Base-by-base conservation (phyloP, 1,140 invertebrate species). In the Lucilia sericata region DNA sequence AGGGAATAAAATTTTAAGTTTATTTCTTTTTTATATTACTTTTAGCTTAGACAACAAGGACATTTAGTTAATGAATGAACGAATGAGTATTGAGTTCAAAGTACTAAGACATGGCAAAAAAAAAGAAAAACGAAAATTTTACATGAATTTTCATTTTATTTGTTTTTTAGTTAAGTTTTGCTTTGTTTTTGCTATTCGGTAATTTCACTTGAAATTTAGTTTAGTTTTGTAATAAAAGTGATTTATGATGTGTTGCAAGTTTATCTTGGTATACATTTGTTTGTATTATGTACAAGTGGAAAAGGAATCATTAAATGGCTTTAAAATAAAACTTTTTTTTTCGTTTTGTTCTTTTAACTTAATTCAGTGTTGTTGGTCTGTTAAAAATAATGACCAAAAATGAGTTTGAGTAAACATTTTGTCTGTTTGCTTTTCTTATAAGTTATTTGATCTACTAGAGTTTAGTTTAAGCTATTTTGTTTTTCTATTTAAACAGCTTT, bases 211-310 rank as follows among this genome's bases (percentile, higher is more conserved):
- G 21, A 80, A 80, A 80, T 42, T 80, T 51, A 80, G 42, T 80
- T 80, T 80, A 80, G 76, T 80, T 80, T 80, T 80, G 2, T 17
- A 80, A 80, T 49, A 49, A 78, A 80, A 80, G 76, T 80, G 76
- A 80, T 80, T 80, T 80, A 80, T 80, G 76, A 80, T 80, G 76
- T 80, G 76, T 49, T 80, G 19, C 19, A 80, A 80, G 76, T 80
- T 80, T 51, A 78, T 21, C 76, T 49, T 34, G 5, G n/a, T 25
- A 17, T 19, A 70, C 5, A 70, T 21, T 12, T 70, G 65, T 21
- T 17, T 13, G 17, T 55, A 12, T 70, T n/a, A 70, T 7, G 65
- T 21, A 10, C 21, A 70, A 21, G 10, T 21, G 9, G 76, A 80
- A 80, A 49, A 49, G 42, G 9, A 51, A 80, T 80, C 76, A 80